A percentile compares a stretch with the other conserved stretches of the same genome.
Evolutionary conservation across 2,888 invertebrate genomes (phyloP).

Genomic region (Thyatira batis): DNA sequence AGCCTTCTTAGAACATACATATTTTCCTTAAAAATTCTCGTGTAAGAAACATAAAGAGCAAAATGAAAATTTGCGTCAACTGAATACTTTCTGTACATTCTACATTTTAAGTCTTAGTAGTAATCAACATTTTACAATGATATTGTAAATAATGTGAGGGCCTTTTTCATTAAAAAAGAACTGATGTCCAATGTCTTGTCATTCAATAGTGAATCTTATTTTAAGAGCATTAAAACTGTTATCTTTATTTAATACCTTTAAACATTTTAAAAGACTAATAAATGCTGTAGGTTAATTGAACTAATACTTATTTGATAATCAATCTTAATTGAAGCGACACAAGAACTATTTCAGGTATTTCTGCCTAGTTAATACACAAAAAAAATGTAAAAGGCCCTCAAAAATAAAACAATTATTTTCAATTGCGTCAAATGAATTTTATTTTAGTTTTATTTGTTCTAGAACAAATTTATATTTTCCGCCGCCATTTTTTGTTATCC

Average conservation of each 20-base stretch:
- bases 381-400: conserved; percentile 1
- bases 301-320: not conserved
- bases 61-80: conserved; percentile 29
- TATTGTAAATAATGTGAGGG: conserved; percentile 6
- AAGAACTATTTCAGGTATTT: conserved; percentile 16
- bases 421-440: conserved; percentile 6
- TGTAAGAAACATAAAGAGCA: conserved; percentile 15
- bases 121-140: conserved; percentile 4
- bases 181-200: not conserved
- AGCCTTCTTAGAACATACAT: not conserved
- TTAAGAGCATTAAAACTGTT: not conserved
- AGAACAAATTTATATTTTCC: conserved; percentile 32
- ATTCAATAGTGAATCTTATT: not conserved
- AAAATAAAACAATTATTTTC: conserved; percentile 3
- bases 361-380: not conserved
- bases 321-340: not conserved
- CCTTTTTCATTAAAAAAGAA: conserved; percentile 7
- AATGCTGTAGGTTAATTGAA: not conserved
- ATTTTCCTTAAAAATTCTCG: conserved; percentile 30
- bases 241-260: not conserved
- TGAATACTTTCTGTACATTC: conserved; percentile 37
- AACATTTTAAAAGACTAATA: not conserved
- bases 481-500: conserved; percentile 11
- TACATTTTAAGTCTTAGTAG: conserved; percentile 34
- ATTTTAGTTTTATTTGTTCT: conserved; percentile 23